These are phyloP conservation scores for Germaria angustata DNA, from an alignment of 2,888 invertebrate species.

Conservation along the genomic window DNA sequence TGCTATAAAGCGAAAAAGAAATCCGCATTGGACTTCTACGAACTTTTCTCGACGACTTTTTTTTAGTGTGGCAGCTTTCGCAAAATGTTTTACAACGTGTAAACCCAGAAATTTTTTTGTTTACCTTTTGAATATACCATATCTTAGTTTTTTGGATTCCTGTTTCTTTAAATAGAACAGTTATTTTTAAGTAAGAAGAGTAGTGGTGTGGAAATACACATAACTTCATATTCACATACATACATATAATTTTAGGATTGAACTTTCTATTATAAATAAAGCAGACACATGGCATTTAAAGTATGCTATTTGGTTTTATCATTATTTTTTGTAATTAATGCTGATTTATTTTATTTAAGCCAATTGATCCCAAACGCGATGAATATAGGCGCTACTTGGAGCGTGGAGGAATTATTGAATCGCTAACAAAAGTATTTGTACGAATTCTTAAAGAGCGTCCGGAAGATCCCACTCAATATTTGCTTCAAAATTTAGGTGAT, in stretches of 20 bases:
- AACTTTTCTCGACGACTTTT: too few species aligned
- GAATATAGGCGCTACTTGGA: constrained; percentile 79
- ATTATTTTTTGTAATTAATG: neutral
- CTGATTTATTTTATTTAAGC: constrained; percentile 70
- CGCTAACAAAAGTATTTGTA: constrained; percentile 77
- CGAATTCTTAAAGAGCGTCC: constrained; percentile 77
- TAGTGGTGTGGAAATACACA: neutral
- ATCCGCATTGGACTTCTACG: too few species aligned
- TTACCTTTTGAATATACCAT: neutral
- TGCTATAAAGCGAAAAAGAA: too few species aligned
- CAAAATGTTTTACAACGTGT: neutral
- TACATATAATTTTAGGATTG: neutral
- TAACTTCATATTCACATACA: neutral
- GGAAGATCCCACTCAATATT: constrained; percentile 78
- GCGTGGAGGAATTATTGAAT: constrained; percentile 78
- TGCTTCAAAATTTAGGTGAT: constrained; percentile 76
- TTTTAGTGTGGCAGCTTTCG: neutral
- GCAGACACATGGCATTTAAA: constrained; percentile 72
- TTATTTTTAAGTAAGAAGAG: constrained; percentile 36
- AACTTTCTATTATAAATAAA: constrained; percentile 40
- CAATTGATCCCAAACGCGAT: constrained; percentile 79
- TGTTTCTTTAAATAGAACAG: constrained; percentile 54
- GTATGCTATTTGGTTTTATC: constrained; percentile 54
- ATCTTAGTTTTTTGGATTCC: constrained; percentile 26
- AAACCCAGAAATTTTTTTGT: constrained; percentile 18